Base-by-base conservation (phyloP, 2,797 vertebrate genomes). In the Distichodus sexfasciatus region DNA sequence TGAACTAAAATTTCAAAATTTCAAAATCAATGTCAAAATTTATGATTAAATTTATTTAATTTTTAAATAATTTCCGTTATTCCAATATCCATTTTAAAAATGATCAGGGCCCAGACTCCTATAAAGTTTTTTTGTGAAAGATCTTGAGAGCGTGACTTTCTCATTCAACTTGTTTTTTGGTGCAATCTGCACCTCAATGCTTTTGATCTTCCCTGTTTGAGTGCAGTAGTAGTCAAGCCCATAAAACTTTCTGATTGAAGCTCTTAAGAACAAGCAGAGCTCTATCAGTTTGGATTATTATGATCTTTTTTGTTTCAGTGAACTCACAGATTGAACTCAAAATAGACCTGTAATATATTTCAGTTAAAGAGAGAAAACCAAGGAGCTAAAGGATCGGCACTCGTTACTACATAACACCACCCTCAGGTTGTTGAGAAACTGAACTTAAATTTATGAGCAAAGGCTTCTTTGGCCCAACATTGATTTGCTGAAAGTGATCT, bases 401-500 rank as follows among this genome's bases (percentile, higher is more conserved):
- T 60, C 28, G 59, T 71, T 70, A 43, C 41, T 54, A 35, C 28
- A 60, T 19, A 35, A 19, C 40, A 14, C 36, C 15, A 70, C 15
- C 21, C 48, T 19, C 28, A 66, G 38, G 44, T 48, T 19, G 19
- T 28, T 17, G 44, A 31, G 41, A 59, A 46, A 26, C 26, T 63
- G 23, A 12, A 33, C 51, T 64, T 67, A 46, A 40, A 68, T 64
- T 54, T 61, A 59, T 40, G 17, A 60, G 53, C 40, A 53, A 66
- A 66, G 38, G 35, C 40, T 35, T n/a, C 35, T 31, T 4, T n/a
- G 4, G 1, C 21, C 19, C 11, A 58, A 59, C 48, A 74, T 59
- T 74, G 58, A 69, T 50, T 55, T 47, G 12, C 64, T 68, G 29
- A 47, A 48, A 54, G 40, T 55, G 47, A 54, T 65, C 74, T 72